phyloP scores from a whole-genome alignment of 2,797 vertebrate species.

The Sebastes kiyomatsui region DNA sequence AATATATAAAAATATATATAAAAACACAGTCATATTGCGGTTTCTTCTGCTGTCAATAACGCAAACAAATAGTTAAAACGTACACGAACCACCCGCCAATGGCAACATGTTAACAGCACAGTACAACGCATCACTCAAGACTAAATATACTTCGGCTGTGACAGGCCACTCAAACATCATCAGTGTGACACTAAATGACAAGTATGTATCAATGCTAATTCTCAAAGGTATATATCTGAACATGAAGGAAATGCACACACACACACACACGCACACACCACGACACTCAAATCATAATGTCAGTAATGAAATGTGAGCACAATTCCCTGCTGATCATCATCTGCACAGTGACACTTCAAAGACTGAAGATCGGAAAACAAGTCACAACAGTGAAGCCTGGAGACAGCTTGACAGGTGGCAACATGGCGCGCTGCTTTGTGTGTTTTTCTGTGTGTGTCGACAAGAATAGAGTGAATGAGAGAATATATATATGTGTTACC shows the following conservation, averaged over 20 bases:
- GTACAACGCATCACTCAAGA: conserved; percentile 7
- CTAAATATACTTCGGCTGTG: conserved; percentile 19
- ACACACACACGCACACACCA: not conserved
- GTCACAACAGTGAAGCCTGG: conserved; percentile 37
- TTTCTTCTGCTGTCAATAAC: not conserved
- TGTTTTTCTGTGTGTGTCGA: conserved; percentile 22
- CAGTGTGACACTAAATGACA: conserved; percentile 38
- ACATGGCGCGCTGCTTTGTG: conserved; percentile 24
- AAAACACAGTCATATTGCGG: not conserved
- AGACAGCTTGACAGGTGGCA: conserved; percentile 64
- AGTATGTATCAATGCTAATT: conserved; percentile 18
- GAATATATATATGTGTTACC: not conserved
- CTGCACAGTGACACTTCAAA: conserved; percentile 68
- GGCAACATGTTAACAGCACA: not conserved
- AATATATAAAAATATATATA: not conserved
- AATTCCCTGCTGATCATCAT: conserved; percentile 68
- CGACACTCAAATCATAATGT: conserved; percentile 40
- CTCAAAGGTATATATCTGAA: conserved; percentile 25
- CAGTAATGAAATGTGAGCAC: conserved; percentile 58
- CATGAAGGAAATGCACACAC: not conserved
- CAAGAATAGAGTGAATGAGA: not conserved
- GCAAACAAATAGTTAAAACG: not conserved
- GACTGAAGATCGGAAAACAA: conserved; percentile 48
- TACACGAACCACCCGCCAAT: not conserved
- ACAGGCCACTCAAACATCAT: conserved; percentile 32